phyloP scores from a whole-genome alignment of 2,797 vertebrate species.

The Poeciliopsis paucimaculata region DNA sequence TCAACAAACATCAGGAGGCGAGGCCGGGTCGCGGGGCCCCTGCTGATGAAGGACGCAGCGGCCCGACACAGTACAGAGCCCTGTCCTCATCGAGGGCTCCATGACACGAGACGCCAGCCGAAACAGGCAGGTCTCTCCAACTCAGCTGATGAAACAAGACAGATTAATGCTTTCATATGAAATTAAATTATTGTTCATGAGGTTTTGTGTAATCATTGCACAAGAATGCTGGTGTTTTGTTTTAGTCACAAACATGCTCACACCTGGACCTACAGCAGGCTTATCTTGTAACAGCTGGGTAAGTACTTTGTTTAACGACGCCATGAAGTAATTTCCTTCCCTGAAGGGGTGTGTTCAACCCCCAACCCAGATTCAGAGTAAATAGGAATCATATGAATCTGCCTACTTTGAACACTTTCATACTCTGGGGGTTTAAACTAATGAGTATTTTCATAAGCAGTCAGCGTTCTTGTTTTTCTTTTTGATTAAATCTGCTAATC shows the following conservation, averaged over 20 bases:
- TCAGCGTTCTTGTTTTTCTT: background rate
- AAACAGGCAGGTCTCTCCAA: conserved; percentile 32
- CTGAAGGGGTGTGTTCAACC: conserved; percentile 35
- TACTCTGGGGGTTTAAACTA: background rate
- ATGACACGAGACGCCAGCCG: conserved; percentile 44
- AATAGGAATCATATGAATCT: background rate
- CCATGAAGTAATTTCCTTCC: conserved; percentile 43
- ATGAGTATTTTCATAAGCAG: background rate
- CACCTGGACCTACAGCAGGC: conserved; percentile 37
- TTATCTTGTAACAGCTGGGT: conserved; percentile 42
- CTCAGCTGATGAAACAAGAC: conserved; percentile 16
- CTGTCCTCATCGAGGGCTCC: conserved; percentile 25
- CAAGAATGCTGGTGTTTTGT: background rate
- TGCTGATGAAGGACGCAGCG: conserved; percentile 10
- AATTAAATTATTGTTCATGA: background rate
- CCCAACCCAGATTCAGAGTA: conserved; percentile 28
- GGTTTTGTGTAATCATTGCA: background rate
- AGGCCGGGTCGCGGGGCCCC: conserved; percentile 9
- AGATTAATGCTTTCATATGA: conserved; percentile 21
- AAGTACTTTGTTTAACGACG: conserved; percentile 44
- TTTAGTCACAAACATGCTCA: conserved; percentile 16
- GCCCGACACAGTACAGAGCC: conserved; percentile 7
- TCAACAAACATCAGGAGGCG: conserved; percentile 13
- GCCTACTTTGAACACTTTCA: background rate
- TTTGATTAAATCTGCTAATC: conserved; percentile 5